Evolutionary conservation across 2,113 vertebrate species (phyloP), one percentile per base, ranked within the genome.

Genomic region (Esox niger): DNA sequence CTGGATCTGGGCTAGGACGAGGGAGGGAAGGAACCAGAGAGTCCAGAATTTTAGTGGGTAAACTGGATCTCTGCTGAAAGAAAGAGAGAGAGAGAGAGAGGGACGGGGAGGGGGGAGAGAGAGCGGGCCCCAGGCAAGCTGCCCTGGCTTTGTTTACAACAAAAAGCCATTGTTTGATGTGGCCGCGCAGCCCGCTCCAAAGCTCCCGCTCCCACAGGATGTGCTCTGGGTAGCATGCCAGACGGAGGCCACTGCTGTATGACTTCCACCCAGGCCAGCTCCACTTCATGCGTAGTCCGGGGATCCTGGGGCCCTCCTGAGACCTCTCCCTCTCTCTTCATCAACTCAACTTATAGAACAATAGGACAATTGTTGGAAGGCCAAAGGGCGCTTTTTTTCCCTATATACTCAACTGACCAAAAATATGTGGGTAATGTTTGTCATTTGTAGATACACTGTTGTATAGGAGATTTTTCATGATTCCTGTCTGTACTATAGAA

Each of bases 81-180:
- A 47, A 35, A 65, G 76, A 66, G 60, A 63, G 43, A 80, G 74
- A 58, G 73, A 76, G 74, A n/a, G n/a, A n/a, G n/a, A n/a, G n/a
- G n/a, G n/a, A n/a, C n/a, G n/a, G n/a, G 73, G 66, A 84, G 76
- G 72, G 67, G 76, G 68, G 60, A 63, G 43, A 80, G 74, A 58
- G 73, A 76, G 74, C 71, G 75, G 82, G 84, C 88, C 86, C 85
- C 80, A 82, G 86, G 89, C 89, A 89, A 84, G 79, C 90, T 87
- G 89, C 90, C 86, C 84, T 88, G 86, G 88, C 89, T 91, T 91
- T 91, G 90, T 92, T 92, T 90, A 92, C 89, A 88, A 89, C 90
- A 92, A 87, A 91, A 91, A 92, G 86, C 87, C 86, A 90, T 92
- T 92, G 90, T 91, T 90, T 92, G 88, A 91, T 92, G 90, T 90